Percentiles rank a stretch among this genome's conserved stretches.
Conservation (phyloP, 53 echinoderm and acorn worm species). For the Apostichopus leukothele region DNA sequence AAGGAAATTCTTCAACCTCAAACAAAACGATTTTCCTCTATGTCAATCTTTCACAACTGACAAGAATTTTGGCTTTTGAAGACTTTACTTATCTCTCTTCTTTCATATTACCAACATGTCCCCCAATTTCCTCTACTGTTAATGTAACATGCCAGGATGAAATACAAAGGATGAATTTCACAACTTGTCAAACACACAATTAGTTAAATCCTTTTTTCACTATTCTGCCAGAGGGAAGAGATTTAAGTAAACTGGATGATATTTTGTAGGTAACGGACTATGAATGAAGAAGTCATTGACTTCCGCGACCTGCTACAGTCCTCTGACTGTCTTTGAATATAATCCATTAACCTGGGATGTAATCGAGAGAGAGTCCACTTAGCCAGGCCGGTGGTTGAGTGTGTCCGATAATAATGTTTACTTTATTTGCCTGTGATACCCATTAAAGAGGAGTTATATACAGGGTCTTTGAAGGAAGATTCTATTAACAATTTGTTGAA, state of each 20-base stretch:
- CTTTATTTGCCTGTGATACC: no score
- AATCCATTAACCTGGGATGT: background rate
- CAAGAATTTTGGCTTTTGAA: background rate
- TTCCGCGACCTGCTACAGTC: conserved; percentile 1
- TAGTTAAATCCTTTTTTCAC: conserved; percentile 23
- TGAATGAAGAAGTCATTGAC: conserved; percentile 33
- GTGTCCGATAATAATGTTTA: no score
- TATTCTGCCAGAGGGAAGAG: conserved; percentile 31
- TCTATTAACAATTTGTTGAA: no score
- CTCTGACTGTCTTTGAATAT: background rate
- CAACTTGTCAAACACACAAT: conserved; percentile 42
- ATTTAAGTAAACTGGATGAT: background rate
- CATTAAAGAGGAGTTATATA: no score
- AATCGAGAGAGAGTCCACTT: no score
- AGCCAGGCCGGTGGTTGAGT: no score
- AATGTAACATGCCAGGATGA: background rate
- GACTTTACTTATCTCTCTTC: background rate
- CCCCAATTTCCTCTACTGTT: background rate
- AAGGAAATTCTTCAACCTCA: background rate
- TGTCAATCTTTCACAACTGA: background rate
- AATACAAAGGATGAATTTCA: background rate
- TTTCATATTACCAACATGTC: background rate
- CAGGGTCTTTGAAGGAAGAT: no score
- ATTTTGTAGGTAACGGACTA: background rate
- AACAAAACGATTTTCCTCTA: background rate